phyloP scores from a whole-genome alignment of 2,797 vertebrate genomes.

The Onychomys leucogaster region DNA sequence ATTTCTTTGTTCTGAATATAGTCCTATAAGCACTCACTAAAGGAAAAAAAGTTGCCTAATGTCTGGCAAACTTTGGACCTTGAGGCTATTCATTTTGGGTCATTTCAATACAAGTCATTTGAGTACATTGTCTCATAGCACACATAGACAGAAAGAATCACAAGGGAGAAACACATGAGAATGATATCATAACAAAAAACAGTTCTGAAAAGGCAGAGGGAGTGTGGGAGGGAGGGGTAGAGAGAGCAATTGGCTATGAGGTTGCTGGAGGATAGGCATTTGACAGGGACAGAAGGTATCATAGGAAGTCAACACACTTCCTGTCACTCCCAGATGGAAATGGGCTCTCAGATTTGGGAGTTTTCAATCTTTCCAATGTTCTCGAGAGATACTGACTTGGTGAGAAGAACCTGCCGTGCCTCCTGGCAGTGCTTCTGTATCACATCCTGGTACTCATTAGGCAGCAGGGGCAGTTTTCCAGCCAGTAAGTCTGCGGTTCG shows the following conservation, averaged over 20 bases:
- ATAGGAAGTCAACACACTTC: background rate
- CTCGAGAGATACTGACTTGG: slow-evolving; percentile 87
- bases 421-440: slow-evolving; percentile 90
- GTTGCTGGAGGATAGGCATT: background rate
- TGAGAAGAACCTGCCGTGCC: slow-evolving; percentile 88
- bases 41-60: background rate
- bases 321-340: background rate
- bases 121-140: background rate
- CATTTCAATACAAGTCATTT: background rate
- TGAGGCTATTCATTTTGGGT: background rate
- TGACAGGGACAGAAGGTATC: background rate
- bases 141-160: background rate
- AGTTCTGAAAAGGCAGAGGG: slow-evolving; percentile 3
- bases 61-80: background rate
- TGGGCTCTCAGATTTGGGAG: background rate
- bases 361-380: background rate
- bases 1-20: slow-evolving; percentile 13
- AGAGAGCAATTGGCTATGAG: background rate
- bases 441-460: slow-evolving; percentile 88
- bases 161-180: background rate
- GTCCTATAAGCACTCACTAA: slow-evolving; percentile 24
- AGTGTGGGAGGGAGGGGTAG: background rate
- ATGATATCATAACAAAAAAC: background rate
- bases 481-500: slow-evolving; percentile 88
- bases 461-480: slow-evolving; percentile 89